A percentile compares a stretch with the other conserved stretches of the same genome.
Evolutionary conservation across 2,113 vertebrate species (phyloP).

Genomic region (Bos indicus): DNA sequence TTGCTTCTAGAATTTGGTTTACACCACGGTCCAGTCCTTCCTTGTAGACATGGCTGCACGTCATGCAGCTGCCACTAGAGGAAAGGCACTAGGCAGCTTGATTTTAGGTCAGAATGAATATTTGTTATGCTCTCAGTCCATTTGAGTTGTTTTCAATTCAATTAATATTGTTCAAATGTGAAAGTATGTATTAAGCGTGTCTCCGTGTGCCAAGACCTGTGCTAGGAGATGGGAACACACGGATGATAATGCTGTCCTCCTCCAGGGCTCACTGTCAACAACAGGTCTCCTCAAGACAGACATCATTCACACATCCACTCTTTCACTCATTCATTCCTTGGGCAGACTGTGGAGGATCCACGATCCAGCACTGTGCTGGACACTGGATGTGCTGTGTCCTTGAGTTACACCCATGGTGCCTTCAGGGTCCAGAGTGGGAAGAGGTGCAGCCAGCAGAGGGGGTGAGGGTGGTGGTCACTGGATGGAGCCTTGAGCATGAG

Average conservation of each 20-base stretch:
- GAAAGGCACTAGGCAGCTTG: neutral
- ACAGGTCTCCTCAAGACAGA: neutral
- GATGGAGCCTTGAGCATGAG: neutral
- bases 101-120: neutral
- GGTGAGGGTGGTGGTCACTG: neutral
- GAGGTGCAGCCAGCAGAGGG: neutral
- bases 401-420: neutral
- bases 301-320: neutral
- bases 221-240: neutral
- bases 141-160: neutral
- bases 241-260: neutral
- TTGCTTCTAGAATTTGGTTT: neutral
- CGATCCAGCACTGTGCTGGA: neutral
- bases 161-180: neutral
- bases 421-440: rapidly evolving
- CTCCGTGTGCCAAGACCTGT: neutral
- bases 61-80: neutral
- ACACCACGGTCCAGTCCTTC: neutral
- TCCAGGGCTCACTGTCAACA: neutral
- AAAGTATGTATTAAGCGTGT: neutral
- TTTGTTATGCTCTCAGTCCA: neutral
- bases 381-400: neutral
- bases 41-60: neutral
- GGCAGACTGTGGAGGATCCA: neutral
- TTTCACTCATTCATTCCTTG: neutral